Percentiles rank a stretch among this genome's conserved stretches.
phyloP scores from a whole-genome alignment of 2,797 vertebrate species.

The Emys orbicularis region DNA sequence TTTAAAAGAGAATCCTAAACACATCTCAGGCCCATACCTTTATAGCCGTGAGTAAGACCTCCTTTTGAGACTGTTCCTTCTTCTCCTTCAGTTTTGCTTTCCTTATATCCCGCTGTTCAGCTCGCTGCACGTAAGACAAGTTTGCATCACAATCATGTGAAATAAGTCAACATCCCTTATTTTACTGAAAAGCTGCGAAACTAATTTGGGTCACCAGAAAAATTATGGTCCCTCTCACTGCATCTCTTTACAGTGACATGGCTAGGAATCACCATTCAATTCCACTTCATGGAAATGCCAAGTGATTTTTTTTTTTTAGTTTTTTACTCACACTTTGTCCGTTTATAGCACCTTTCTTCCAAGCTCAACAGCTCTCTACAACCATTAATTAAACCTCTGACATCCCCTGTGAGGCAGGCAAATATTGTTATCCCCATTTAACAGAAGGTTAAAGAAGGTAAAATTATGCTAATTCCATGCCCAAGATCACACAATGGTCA shows the following conservation, averaged over 20 bases:
- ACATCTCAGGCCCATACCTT: slow-evolving; percentile 61
- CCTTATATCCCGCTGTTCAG: slow-evolving; percentile 89
- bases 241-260: background rate
- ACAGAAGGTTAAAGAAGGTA: background rate
- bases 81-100: slow-evolving; percentile 88
- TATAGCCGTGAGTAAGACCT: slow-evolving; percentile 84
- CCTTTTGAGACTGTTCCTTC: slow-evolving; percentile 82
- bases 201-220: background rate
- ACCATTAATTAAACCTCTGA: background rate
- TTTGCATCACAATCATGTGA: background rate
- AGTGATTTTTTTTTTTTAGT: background rate
- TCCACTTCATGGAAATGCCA: background rate
- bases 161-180: background rate
- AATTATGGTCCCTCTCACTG: background rate
- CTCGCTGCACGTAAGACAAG: slow-evolving; percentile 80
- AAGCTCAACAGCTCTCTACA: background rate
- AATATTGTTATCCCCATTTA: background rate
- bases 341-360: background rate
- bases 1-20: background rate
- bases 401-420: background rate
- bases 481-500: background rate
- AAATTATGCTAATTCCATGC: background rate
- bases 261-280: fast-evolving
- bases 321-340: background rate
- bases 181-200: fast-evolving